A percentile compares a stretch with the other conserved stretches of the same genome.
These are phyloP conservation scores for Semotilus atromaculatus DNA, from an alignment of 2,797 vertebrate species.

Conservation along the genomic window DNA sequence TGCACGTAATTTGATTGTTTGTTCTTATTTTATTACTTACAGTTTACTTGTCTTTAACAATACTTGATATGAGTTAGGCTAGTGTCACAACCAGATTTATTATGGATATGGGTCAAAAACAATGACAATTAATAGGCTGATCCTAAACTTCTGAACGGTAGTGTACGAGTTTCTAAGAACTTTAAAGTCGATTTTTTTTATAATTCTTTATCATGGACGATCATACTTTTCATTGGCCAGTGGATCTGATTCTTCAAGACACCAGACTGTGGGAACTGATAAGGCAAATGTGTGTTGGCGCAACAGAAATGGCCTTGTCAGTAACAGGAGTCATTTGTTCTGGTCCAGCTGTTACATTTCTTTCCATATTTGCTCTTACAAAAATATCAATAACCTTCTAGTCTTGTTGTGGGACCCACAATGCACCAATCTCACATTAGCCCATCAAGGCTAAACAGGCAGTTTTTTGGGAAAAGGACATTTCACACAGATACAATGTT, in stretches of 20 bases:
- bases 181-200: background rate
- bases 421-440: background rate
- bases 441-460: background rate
- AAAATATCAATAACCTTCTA: background rate
- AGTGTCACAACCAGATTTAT: too few species aligned
- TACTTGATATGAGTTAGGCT: too few species aligned
- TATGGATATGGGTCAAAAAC: too few species aligned
- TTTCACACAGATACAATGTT: slow-evolving; percentile 40
- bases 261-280: background rate
- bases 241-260: background rate
- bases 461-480: slow-evolving; percentile 32
- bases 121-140: too few species aligned
- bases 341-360: background rate
- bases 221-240: background rate
- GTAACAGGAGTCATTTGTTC: background rate
- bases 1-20: too few species aligned
- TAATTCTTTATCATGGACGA: background rate
- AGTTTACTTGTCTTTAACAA: too few species aligned
- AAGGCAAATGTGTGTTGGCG: background rate
- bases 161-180: background rate
- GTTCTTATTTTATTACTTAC: too few species aligned
- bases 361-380: slow-evolving; percentile 1
- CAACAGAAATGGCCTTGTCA: background rate
- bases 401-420: background rate
- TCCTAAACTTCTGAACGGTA: background rate